Conservation (phyloP, 2,797 vertebrate species). For the Parauchenoglanis ngamensis region DNA sequence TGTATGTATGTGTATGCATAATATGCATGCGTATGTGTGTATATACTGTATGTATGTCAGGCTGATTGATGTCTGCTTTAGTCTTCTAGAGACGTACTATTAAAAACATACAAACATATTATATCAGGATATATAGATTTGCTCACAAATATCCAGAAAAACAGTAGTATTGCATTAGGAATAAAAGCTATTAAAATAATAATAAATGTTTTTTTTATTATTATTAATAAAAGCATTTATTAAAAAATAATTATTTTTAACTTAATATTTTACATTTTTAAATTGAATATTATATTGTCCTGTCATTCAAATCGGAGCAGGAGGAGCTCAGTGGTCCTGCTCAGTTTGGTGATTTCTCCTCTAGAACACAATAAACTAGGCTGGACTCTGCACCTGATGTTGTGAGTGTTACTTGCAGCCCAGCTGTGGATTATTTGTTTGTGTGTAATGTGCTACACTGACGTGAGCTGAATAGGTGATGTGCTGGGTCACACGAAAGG, state of each 20-base stretch:
- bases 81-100: too few species aligned
- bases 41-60: slow-evolving; percentile 18
- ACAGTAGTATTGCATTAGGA: not conserved
- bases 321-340: not conserved
- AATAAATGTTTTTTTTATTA: too few species aligned
- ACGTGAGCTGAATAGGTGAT: not conserved
- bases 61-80: not conserved
- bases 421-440: not conserved
- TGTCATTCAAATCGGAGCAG: not conserved
- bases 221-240: too few species aligned
- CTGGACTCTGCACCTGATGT: not conserved
- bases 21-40: too few species aligned
- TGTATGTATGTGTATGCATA: too few species aligned
- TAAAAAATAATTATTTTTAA: too few species aligned
- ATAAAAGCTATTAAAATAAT: too few species aligned
- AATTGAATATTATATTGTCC: not conserved
- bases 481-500: not conserved
- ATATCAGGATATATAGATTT: not conserved
- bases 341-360: not conserved
- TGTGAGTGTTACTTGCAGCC: not conserved
- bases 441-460: not conserved
- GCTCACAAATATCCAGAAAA: not conserved
- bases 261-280: too few species aligned
- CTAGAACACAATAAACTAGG: not conserved
- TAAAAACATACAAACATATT: not conserved